phyloP scores from a whole-genome alignment of 2,888 invertebrate genomes.

The Pristionchus arcanus region DNA sequence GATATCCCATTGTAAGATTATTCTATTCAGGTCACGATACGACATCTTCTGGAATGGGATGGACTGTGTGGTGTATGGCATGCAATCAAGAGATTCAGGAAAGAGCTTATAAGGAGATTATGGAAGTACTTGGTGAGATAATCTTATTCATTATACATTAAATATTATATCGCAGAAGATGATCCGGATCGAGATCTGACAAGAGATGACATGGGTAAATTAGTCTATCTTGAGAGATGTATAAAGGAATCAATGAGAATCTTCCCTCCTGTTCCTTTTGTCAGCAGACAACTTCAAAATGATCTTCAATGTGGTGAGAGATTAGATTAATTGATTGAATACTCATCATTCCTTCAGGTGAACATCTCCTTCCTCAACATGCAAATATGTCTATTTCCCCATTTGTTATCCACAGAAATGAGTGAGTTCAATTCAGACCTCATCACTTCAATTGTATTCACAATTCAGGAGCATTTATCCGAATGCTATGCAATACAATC shows the following conservation, averaged over 20 bases:
- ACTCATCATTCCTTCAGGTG: background rate
- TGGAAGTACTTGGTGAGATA: background rate
- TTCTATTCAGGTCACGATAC: conserved; percentile 60
- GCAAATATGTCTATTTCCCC: conserved; percentile 3
- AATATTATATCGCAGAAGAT: background rate
- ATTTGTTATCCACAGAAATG: conserved; percentile 24
- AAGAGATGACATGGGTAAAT: conserved; percentile 11
- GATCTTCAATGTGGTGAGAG: background rate
- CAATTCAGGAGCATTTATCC: conserved; percentile 17
- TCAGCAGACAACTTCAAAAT: conserved; percentile 30
- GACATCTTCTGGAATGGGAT: conserved; percentile 58
- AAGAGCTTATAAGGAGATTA: background rate
- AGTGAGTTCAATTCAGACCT: background rate
- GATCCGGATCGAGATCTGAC: background rate
- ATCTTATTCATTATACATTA: no score
- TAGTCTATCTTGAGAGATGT: conserved; percentile 32
- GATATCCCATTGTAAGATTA: background rate
- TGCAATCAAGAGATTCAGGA: conserved; percentile 44
- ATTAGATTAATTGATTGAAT: background rate
- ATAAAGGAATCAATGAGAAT: conserved; percentile 48
- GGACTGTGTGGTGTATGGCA: conserved; percentile 61
- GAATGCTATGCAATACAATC: background rate
- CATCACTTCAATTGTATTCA: background rate
- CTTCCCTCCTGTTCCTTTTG: conserved; percentile 48
- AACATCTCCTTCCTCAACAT: background rate